These are phyloP conservation scores for Erannis defoliaria DNA, from an alignment of 2,888 invertebrate species.

Conservation along the genomic window DNA sequence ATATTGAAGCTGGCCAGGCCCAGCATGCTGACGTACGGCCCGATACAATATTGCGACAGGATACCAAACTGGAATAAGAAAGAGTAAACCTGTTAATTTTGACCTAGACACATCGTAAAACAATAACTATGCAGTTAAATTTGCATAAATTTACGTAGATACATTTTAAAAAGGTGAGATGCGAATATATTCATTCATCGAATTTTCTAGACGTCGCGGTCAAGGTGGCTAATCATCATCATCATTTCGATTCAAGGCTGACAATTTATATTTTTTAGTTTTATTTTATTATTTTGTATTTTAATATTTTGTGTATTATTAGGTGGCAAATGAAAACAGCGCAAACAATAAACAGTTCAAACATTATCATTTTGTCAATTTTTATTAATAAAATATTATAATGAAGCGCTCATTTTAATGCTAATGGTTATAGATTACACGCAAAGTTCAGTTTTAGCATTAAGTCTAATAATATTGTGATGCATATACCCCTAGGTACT, in stretches of 20 bases:
- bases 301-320: no score
- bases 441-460: not conserved
- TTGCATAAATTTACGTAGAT: not conserved
- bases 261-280: no score
- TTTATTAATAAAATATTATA: not conserved
- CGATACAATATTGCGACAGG: constrained; percentile 87
- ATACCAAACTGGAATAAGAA: constrained; percentile 82
- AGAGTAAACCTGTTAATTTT: constrained; percentile 6
- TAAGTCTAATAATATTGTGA: not conserved
- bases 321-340: not conserved
- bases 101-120: no score
- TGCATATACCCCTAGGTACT: no score
- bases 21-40: constrained; percentile 86
- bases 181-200: not conserved
- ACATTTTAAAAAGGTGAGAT: not conserved
- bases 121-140: no score
- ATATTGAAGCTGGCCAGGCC: constrained; percentile 85
- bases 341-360: not conserved
- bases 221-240: not conserved
- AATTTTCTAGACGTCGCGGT: constrained; percentile 21
- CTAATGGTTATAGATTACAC: not conserved
- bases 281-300: no score
- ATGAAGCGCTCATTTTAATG: not conserved
- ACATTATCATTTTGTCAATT: constrained; percentile 16
- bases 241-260: no score